These are phyloP conservation scores for Bagarius yarrelli DNA, from an alignment of 2,113 vertebrate genomes.

Conservation along the genomic window DNA sequence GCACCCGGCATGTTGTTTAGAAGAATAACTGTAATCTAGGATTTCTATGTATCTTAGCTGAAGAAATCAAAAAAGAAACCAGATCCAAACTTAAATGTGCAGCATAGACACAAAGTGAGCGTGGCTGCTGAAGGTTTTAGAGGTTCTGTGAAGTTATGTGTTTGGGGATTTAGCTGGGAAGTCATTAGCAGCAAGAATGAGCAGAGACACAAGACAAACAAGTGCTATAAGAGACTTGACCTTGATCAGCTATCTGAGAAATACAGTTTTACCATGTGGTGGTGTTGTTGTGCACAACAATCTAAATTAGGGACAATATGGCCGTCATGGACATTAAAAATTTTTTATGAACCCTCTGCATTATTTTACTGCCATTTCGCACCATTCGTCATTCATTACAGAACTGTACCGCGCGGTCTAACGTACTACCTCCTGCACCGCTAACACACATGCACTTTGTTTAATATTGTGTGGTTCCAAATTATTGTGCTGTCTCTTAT, in stretches of 20 bases:
- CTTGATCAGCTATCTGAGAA: not conserved
- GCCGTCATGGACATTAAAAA: not conserved
- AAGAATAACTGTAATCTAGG: not conserved
- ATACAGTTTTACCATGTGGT: not conserved
- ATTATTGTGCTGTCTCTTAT: too few relatives aligned
- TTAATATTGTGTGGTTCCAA: too few relatives aligned
- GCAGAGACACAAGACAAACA: not conserved
- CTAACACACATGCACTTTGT: too few relatives aligned
- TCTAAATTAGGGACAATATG: not conserved
- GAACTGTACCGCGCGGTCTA: too few relatives aligned
- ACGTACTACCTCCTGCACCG: too few relatives aligned
- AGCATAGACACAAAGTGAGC: not conserved
- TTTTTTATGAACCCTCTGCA: too few relatives aligned
- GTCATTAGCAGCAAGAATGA: conserved; percentile 3
- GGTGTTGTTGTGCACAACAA: not conserved
- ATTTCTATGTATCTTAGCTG: not conserved
- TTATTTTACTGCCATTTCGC: too few relatives aligned
- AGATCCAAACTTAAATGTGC: not conserved
- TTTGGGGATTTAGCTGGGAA: conserved; percentile 3
- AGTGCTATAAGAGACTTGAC: not conserved
- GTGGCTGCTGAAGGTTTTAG: not conserved
- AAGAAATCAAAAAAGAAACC: not conserved
- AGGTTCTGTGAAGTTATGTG: too few relatives aligned
- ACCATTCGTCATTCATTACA: too few relatives aligned
- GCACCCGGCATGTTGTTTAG: not conserved